phyloP scores from a whole-genome alignment of 2,113 vertebrate species.

The Boleophthalmus pectinirostris region DNA sequence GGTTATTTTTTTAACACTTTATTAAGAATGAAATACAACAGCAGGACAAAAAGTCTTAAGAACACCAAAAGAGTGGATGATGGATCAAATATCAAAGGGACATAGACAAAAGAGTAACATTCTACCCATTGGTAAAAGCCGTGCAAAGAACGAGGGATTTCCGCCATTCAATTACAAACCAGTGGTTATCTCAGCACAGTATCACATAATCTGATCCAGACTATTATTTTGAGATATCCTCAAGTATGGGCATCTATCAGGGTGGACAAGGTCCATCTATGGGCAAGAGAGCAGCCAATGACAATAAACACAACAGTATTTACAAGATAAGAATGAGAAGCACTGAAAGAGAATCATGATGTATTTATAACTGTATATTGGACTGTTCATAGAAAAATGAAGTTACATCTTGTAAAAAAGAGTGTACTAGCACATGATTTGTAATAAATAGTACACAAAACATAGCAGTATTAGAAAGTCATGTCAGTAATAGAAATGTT shows the following conservation, averaged over 20 bases:
- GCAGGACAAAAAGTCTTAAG: conserved; percentile 77
- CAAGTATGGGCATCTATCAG: conserved; percentile 33
- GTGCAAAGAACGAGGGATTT: conserved; percentile 57
- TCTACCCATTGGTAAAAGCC: conserved; percentile 61
- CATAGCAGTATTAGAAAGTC: conserved; percentile 63
- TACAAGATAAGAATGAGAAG: conserved; percentile 66
- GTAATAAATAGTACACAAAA: conserved; percentile 75
- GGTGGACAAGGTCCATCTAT: conserved; percentile 63
- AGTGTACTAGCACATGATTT: conserved; percentile 61
- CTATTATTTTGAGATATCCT: conserved; percentile 37
- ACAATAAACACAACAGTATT: conserved; percentile 66
- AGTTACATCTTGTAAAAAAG: conserved; percentile 49
- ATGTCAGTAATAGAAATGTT: conserved; percentile 56
- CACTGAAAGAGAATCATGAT: conserved; percentile 51
- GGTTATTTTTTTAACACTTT: conserved; percentile 71
- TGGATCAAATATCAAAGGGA: conserved; percentile 71
- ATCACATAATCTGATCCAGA: conserved; percentile 38
- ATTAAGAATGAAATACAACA: conserved; percentile 82
- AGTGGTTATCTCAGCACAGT: conserved; percentile 47
- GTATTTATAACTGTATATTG: conserved; percentile 47
- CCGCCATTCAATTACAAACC: conserved; percentile 59
- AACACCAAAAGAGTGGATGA: conserved; percentile 74
- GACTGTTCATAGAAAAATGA: conserved; percentile 55
- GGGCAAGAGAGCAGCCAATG: conserved; percentile 62
- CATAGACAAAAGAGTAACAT: conserved; percentile 54